Evolutionary conservation across 2,888 invertebrate genomes (phyloP).

Genomic region (Cataglyphis cursor): DNA sequence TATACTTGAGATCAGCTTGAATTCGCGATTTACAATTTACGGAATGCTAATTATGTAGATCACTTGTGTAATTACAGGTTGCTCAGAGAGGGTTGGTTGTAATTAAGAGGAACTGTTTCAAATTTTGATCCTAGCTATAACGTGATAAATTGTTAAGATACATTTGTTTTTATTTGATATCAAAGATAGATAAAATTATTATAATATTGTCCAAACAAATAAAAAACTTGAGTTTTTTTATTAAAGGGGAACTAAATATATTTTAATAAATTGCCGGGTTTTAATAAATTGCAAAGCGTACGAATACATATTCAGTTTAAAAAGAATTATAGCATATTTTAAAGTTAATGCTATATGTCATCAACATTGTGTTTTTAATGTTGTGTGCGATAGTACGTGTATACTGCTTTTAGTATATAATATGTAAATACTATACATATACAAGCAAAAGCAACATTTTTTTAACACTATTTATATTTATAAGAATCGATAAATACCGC

Average conservation of each 20-base stretch:
- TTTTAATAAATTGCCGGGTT: not conserved
- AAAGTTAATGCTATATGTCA: not conserved
- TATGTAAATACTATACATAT: not conserved
- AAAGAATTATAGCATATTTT: not conserved
- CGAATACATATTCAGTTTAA: not conserved
- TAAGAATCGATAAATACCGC: slow-evolving; percentile 48
- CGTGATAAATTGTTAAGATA: not conserved
- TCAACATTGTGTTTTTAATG: not conserved
- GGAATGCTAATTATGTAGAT: not conserved
- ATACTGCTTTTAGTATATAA: slow-evolving; percentile 28
- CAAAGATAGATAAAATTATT: not conserved
- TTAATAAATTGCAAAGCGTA: not conserved
- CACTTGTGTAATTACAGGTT: not conserved
- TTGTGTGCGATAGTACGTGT: not conserved
- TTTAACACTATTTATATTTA: slow-evolving; percentile 48
- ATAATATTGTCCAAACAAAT: not conserved
- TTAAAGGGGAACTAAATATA: not conserved
- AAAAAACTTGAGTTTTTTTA: not conserved
- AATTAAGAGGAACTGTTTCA: not conserved
- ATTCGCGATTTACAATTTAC: not conserved
- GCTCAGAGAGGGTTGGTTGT: not conserved
- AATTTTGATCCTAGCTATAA: not conserved
- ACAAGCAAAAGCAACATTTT: slow-evolving; percentile 1
- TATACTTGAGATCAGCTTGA: not conserved
- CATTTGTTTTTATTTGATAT: not conserved